Evolutionary conservation across 1,140 invertebrate species (phyloP).

Genomic region (Cherax quadricarinatus): DNA sequence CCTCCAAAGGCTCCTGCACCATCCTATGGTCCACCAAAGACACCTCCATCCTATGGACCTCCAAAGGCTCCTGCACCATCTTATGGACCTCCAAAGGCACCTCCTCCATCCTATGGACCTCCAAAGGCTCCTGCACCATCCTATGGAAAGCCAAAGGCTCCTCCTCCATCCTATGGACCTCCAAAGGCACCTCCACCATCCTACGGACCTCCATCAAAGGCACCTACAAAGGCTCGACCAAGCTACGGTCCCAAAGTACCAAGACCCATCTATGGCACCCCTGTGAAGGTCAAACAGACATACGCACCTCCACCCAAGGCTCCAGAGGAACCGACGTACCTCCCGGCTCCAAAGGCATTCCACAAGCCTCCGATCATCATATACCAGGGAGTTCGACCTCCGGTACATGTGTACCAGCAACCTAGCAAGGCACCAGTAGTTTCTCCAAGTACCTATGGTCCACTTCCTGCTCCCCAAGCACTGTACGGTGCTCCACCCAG

Average conservation of each 20-base stretch:
- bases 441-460: neutral
- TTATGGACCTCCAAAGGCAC: slow-evolving; percentile 63
- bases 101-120: slow-evolving; percentile 52
- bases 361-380: slow-evolving; percentile 78
- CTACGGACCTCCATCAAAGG: slow-evolving; percentile 70
- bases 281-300: slow-evolving; percentile 39
- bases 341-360: slow-evolving; percentile 75
- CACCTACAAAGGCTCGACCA: slow-evolving; percentile 57
- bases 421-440: slow-evolving; percentile 43
- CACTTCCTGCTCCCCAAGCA: slow-evolving; percentile 10
- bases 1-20: slow-evolving; percentile 47
- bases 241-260: slow-evolving; percentile 63
- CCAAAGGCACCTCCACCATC: slow-evolving; percentile 54
- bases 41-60: slow-evolving; percentile 36
- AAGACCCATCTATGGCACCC: slow-evolving; percentile 57
- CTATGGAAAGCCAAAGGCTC: slow-evolving; percentile 66
- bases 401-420: slow-evolving; percentile 76
- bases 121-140: slow-evolving; percentile 54
- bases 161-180: slow-evolving; percentile 56
- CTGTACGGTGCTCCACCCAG: slow-evolving; percentile 39
- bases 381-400: slow-evolving; percentile 77
- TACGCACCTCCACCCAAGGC: slow-evolving; percentile 61
- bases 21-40: slow-evolving; percentile 42
- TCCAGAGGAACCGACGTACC: slow-evolving; percentile 73
- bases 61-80: slow-evolving; percentile 57